These are phyloP conservation scores for Natrix natrix DNA, from an alignment of 2,797 vertebrate species.

Conservation along the genomic window DNA sequence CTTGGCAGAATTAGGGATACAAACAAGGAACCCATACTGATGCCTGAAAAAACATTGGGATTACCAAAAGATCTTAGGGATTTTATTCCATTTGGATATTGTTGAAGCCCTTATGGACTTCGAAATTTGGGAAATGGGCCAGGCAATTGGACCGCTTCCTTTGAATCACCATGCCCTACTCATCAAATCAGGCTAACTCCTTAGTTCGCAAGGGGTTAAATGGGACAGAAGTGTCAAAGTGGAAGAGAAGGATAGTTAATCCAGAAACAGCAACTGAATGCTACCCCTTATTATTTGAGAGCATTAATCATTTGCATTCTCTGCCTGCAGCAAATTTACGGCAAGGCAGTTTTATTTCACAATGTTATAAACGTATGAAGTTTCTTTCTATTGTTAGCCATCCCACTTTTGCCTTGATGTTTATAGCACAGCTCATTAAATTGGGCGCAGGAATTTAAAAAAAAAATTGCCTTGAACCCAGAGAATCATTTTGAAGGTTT, in stretches of 20 bases:
- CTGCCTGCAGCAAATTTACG: neutral
- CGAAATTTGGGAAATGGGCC: neutral
- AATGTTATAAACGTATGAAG: constrained; percentile 25
- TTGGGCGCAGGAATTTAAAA: constrained; percentile 45
- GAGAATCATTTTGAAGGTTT: constrained; percentile 51
- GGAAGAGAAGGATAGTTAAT: neutral
- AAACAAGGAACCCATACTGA: neutral
- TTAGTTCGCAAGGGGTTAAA: neutral
- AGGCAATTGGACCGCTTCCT: neutral
- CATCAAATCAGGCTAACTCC: neutral
- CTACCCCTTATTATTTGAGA: constrained; percentile 32
- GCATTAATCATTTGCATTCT: constrained; percentile 1
- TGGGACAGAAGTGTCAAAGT: neutral
- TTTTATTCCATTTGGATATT: neutral
- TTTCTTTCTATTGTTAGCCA: neutral
- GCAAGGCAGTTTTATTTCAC: constrained; percentile 26
- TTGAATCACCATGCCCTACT: neutral
- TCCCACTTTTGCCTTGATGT: constrained; percentile 26
- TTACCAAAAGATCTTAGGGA: neutral
- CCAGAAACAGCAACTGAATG: neutral
- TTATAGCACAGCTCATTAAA: constrained; percentile 53
- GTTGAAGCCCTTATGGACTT: neutral
- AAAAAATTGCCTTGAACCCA: constrained; percentile 35
- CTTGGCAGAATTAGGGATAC: neutral
- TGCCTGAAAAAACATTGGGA: neutral